Evolutionary conservation across 2,113 vertebrate genomes (phyloP).

Genomic region (Myiozetetes cayanensis): DNA sequence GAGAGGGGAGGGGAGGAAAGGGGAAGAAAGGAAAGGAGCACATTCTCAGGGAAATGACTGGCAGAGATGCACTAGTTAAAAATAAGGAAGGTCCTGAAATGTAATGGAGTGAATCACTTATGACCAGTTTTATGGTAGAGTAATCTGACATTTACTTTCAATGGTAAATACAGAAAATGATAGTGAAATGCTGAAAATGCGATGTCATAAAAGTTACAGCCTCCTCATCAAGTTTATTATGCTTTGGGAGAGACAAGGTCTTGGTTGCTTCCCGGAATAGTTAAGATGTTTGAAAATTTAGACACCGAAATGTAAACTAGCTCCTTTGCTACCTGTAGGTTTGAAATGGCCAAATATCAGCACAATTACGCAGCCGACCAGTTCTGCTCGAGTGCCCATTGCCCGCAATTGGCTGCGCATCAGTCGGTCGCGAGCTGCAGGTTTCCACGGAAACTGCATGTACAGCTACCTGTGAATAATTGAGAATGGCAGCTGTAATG

Average conservation of each 20-base stretch:
- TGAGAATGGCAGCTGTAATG: slow-evolving; percentile 66
- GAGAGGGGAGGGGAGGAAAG: too few species aligned
- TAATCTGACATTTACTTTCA: slow-evolving; percentile 66
- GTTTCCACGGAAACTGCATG: slow-evolving; percentile 75
- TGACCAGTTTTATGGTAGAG: slow-evolving; percentile 57
- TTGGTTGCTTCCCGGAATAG: slow-evolving; percentile 24
- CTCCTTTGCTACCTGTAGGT: not conserved
- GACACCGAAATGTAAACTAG: slow-evolving; percentile 32
- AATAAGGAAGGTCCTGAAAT: slow-evolving; percentile 39
- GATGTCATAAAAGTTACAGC: slow-evolving; percentile 66
- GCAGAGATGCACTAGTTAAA: slow-evolving; percentile 17
- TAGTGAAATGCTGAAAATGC: slow-evolving; percentile 64
- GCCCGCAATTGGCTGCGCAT: slow-evolving; percentile 35
- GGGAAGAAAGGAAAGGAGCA: not conserved
- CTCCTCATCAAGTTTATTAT: slow-evolving; percentile 61
- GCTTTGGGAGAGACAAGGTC: slow-evolving; percentile 26
- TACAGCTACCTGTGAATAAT: slow-evolving; percentile 71
- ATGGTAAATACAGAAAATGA: slow-evolving; percentile 68
- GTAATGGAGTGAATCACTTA: slow-evolving; percentile 63
- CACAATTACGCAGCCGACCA: not conserved
- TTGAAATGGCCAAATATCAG: slow-evolving; percentile 44
- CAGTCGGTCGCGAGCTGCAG: slow-evolving; percentile 32
- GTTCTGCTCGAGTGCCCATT: slow-evolving; percentile 55
- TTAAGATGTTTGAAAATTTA: slow-evolving; percentile 42
- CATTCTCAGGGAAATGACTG: not conserved